phyloP scores from a whole-genome alignment of 2,888 invertebrate species.

The Caenorhabditis panamensis region DNA sequence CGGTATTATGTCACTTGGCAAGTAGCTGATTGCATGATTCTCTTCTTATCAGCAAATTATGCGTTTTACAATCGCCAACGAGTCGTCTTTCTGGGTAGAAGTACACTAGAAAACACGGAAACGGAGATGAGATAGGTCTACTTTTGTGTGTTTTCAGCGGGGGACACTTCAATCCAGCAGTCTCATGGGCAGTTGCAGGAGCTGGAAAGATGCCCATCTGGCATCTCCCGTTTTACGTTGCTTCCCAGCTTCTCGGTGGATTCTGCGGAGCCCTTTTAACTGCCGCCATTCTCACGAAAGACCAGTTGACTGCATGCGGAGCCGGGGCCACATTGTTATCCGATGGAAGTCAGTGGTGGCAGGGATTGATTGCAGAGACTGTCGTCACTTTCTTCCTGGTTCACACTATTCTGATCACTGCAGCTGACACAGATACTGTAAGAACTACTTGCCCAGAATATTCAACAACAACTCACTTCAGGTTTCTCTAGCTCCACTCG shows the following conservation, averaged over 20 bases:
- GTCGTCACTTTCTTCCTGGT: conserved; percentile 81
- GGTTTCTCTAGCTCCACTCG: conserved; percentile 81
- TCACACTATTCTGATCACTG: conserved; percentile 81
- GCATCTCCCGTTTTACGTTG: conserved; percentile 79
- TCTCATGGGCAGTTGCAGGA: conserved; percentile 81
- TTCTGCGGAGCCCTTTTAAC: conserved; percentile 77
- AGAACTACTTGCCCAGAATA: neutral
- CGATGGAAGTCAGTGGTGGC: conserved; percentile 64
- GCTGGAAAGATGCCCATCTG: conserved; percentile 77
- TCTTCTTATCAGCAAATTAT: conserved; percentile 41
- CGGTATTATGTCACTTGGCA: conserved; percentile 41
- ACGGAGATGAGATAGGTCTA: too few species aligned
- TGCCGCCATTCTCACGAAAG: conserved; percentile 65
- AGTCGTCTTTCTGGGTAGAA: conserved; percentile 5
- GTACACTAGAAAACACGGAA: conserved; percentile 28
- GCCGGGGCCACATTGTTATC: conserved; percentile 70
- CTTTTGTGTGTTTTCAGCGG: conserved; percentile 79
- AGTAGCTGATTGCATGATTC: conserved; percentile 19
- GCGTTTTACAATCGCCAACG: conserved; percentile 35
- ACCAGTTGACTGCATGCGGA: conserved; percentile 38
- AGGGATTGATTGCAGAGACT: conserved; percentile 77
- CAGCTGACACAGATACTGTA: conserved; percentile 79
- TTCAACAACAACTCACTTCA: neutral
- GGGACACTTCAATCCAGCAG: conserved; percentile 82
- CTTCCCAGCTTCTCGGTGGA: conserved; percentile 81